These are phyloP conservation scores for Cheilosia vulpina DNA, from an alignment of 2,888 invertebrate genomes.

Conservation along the genomic window DNA sequence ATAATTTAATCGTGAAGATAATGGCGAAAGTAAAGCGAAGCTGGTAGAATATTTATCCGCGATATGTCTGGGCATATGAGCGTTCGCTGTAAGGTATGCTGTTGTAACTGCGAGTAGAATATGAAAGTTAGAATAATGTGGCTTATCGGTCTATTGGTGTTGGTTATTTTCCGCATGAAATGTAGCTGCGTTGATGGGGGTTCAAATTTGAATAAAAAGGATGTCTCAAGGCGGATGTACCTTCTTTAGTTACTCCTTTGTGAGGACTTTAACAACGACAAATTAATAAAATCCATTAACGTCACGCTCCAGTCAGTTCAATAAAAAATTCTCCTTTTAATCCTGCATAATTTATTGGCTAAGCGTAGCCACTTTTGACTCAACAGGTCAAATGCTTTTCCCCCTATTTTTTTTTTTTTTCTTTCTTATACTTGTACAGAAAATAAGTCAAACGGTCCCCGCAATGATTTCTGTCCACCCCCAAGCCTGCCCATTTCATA, in stretches of 20 bases:
- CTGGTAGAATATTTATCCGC: constrained; percentile 19
- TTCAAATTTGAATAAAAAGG: background rate
- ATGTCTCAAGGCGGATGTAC: background rate
- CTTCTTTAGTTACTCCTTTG: background rate
- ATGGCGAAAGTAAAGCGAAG: constrained; percentile 33
- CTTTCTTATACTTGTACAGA: constrained; percentile 31
- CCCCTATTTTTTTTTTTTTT: constrained; percentile 45
- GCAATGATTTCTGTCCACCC: constrained; percentile 56
- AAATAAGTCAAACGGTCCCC: constrained; percentile 62
- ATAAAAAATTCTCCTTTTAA: constrained; percentile 61
- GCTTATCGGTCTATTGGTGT: background rate
- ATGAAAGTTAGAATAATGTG: background rate
- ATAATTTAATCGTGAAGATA: constrained; percentile 72
- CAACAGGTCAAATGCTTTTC: constrained; percentile 71
- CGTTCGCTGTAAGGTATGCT: constrained; percentile 23
- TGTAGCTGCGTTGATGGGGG: too few species aligned
- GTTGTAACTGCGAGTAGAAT: constrained; percentile 49
- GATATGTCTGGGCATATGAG: constrained; percentile 39
- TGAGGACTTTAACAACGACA: constrained; percentile 11
- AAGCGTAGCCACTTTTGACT: constrained; percentile 54
- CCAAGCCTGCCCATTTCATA: constrained; percentile 12
- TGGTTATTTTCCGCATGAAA: too few species aligned
- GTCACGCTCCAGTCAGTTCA: constrained; percentile 23
- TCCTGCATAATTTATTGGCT: constrained; percentile 74
- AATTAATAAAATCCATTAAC: constrained; percentile 65